Base-by-base conservation (phyloP, 1,140 invertebrate species). In the Drosophila willistoni region DNA sequence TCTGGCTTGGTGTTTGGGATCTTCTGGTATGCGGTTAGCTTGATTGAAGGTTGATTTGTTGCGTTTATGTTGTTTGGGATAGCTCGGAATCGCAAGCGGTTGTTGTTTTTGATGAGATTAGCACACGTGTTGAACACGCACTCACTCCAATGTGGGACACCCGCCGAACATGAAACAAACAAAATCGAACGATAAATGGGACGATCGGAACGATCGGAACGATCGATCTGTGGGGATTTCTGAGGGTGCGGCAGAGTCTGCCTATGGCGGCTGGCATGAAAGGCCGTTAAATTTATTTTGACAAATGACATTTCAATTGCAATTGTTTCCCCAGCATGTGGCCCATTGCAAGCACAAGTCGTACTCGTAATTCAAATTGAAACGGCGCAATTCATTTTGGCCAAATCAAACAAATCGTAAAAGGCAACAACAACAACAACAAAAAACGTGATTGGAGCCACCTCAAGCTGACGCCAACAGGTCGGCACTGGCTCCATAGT, bases 61-160 rank as follows among this genome's bases (percentile, higher is more conserved):
- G 84, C 78, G 73, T 86, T 86, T 89, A 87, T 22, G 19, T 51
- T 22, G 44, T 51, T 47, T 47, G 44, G 61, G 69, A 42, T 41
- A 34, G 56, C 22, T 33, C 9, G 34, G 44, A 22, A 51, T 41
- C 57, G 44, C 65, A 61, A 13, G 68, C 66, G 77, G 73, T 81
- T 70, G 77, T 81, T 81, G 59, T 78, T 85, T 29, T 75, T 78
- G 82, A 85, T 80, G 77, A 85, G 90, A 91, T 91, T 91, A 91
- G 86, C 89, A 91, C 90, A 91, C 90, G 90, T 91, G 90, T 91
- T 91, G 83, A 86, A 91, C 85, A 90, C 90, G 82, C 90, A 87
- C 76, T 51, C 44, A 51, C 44, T 61, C 56, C 64, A 77, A 72
- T 71, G 69, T 79, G 63, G 34, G 44, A 68, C 56, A 42, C 6